Percentiles rank a stretch among this genome's conserved stretches.
Evolutionary conservation across 35 echinoderm and acorn worm species (phyloP).

Genomic region (Anneissia japonica): DNA sequence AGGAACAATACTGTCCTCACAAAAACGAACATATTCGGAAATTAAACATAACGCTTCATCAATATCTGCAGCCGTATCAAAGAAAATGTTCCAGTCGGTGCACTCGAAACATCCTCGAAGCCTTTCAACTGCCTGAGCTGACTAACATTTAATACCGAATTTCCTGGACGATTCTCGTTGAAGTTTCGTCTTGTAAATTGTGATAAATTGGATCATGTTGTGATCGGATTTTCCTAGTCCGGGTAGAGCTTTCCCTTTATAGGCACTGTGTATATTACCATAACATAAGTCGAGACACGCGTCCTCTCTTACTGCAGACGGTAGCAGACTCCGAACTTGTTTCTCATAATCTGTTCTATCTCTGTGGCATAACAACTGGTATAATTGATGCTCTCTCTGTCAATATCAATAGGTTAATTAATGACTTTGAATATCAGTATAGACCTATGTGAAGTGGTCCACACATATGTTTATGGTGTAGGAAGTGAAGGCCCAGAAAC

Average conservation of each 20-base stretch:
- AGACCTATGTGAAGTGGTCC: too few species aligned
- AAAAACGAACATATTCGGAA: background rate
- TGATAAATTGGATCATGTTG: background rate
- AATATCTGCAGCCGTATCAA: background rate
- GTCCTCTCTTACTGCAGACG: too few species aligned
- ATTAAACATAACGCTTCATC: background rate
- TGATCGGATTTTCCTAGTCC: background rate
- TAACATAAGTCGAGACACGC: slow-evolving; percentile 18
- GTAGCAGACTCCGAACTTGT: too few species aligned
- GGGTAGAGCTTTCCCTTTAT: background rate
- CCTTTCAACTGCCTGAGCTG: background rate
- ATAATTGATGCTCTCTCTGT: too few species aligned
- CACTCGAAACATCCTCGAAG: background rate
- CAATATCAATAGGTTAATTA: too few species aligned
- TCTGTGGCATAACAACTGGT: too few species aligned
- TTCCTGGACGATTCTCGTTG: background rate
- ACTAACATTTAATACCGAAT: background rate
- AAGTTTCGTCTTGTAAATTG: background rate
- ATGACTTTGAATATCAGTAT: too few species aligned
- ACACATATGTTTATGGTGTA: too few species aligned
- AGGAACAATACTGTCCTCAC: background rate
- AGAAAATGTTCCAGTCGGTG: background rate
- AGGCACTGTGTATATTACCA: slow-evolving; percentile 7
- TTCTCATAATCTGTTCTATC: too few species aligned
- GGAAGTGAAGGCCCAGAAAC: too few species aligned